Evolutionary conservation across 2,797 vertebrate species (phyloP).

Genomic region (Ptychobarbus kaznakovi): DNA sequence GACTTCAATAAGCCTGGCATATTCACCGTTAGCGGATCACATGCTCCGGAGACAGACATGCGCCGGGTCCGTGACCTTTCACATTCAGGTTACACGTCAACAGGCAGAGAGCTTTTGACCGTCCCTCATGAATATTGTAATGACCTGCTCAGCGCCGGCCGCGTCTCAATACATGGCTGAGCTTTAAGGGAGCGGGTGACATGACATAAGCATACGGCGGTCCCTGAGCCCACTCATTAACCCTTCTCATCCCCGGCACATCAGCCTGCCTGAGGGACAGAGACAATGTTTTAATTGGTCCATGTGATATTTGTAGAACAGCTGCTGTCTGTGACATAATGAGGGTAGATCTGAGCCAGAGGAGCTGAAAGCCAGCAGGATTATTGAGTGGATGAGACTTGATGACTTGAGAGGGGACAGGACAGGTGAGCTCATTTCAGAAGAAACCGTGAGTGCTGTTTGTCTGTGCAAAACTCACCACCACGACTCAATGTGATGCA

Average conservation of each 20-base stretch:
- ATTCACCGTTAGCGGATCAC: constrained; percentile 69
- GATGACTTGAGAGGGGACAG: constrained; percentile 44
- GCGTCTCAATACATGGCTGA: constrained; percentile 60
- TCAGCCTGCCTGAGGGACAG: constrained; percentile 46
- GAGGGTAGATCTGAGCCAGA: constrained; percentile 58
- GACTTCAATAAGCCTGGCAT: constrained; percentile 68
- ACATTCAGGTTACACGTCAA: constrained; percentile 55
- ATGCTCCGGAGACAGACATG: constrained; percentile 67
- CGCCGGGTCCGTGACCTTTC: constrained; percentile 66
- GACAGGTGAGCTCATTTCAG: constrained; percentile 43
- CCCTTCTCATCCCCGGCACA: constrained; percentile 54
- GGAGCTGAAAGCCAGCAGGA: constrained; percentile 22
- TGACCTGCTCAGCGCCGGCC: constrained; percentile 62
- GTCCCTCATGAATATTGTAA: constrained; percentile 79
- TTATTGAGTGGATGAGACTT: constrained; percentile 52
- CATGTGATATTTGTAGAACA: constrained; percentile 64
- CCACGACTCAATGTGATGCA: too few relatives aligned
- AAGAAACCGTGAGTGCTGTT: neutral
- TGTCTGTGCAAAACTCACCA: neutral
- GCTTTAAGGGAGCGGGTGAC: constrained; percentile 61
- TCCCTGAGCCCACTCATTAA: constrained; percentile 64
- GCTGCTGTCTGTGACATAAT: constrained; percentile 64
- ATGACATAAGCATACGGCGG: constrained; percentile 65
- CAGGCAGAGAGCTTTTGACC: constrained; percentile 35
- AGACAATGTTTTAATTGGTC: constrained; percentile 64